A percentile compares a stretch with the other conserved stretches of the same genome.
These are phyloP conservation scores for Aradophagus sp. DNA, from an alignment of 1,140 invertebrate genomes.

Conservation along the genomic window DNA sequence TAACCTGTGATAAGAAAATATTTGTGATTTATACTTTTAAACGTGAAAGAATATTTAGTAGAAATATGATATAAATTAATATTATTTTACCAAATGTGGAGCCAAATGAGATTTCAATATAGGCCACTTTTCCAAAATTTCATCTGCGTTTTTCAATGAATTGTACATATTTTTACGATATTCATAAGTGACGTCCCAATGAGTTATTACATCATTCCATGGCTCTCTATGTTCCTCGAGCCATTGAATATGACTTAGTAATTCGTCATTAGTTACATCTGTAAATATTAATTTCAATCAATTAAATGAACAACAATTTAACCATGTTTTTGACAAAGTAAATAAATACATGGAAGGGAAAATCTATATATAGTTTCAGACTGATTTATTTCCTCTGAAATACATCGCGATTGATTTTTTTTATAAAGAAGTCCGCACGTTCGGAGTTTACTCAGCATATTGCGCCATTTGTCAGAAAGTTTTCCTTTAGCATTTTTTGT, in stretches of 20 bases:
- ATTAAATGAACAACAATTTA: too few relatives aligned
- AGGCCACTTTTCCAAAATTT: constrained; percentile 4
- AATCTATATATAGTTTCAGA: too few relatives aligned
- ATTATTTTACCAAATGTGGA: constrained; percentile 7
- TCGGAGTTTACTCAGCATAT: constrained; percentile 23
- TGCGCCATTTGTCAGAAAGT: constrained; percentile 6
- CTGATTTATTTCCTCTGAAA: too few relatives aligned
- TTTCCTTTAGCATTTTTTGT: constrained; percentile 12
- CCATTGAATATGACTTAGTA: constrained; percentile 7
- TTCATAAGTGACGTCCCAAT: constrained; percentile 11
- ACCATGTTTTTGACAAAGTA: too few relatives aligned
- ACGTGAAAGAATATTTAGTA: too few relatives aligned
- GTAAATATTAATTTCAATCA: neutral
- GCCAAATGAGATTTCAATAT: constrained; percentile 16
- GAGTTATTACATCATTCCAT: constrained; percentile 15
- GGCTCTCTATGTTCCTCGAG: constrained; percentile 6
- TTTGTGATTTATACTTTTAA: neutral
- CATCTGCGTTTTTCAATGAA: neutral
- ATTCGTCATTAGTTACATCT: neutral
- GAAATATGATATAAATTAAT: too few relatives aligned
- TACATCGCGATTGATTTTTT: neutral
- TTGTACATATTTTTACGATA: constrained; percentile 1
- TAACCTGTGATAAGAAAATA: constrained; percentile 3
- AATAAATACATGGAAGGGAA: too few relatives aligned
- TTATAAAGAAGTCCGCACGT: neutral